Base-by-base conservation (phyloP, 2,888 invertebrate genomes). In the Mesorhabditis belari region DNA sequence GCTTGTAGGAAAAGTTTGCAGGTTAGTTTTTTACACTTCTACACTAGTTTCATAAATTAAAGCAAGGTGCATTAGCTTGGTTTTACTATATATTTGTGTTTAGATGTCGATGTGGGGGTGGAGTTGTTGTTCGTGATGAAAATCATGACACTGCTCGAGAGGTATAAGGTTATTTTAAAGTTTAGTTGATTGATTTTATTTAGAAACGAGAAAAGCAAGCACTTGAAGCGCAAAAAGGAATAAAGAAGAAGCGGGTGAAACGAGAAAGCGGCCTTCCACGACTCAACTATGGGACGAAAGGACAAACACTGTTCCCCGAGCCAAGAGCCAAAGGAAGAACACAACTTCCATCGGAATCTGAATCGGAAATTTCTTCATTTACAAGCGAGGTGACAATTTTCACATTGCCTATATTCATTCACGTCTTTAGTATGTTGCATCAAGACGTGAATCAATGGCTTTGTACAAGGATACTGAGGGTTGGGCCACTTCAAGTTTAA, bases 31-130 rank as follows among this genome's bases (percentile, higher is more conserved):
- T n/a, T n/a, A n/a, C n/a, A n/a, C n/a, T n/a, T n/a, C n/a, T n/a
- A n/a, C n/a, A n/a, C n/a, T n/a, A n/a, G n/a, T n/a, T n/a, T n/a
- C n/a, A n/a, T n/a, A n/a, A n/a, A n/a, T n/a, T n/a, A n/a, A n/a
- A n/a, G n/a, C n/a, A n/a, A n/a, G n/a, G n/a, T n/a, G n/a, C n/a
- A 25, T n/a, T 49, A 23, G 4, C 5, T 53, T 25, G 25, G 3
- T n/a, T 29, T 28, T 28, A 27, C 26, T 9, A 5, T 23, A 60
- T 63, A 1, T 54, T 62, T 49, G 58, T 54, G 24, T 64, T 65
- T 28, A 64, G 70, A 9, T 70, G 70, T 52, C 61, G 63, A 51
- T 70, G 70, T 25, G 67, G 67, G 17, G 52, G 50, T 6, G 70
- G 70, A 60, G 59, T 62, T 27, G 61, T 65, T 49, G 52, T 60